Evolutionary conservation across 2,888 invertebrate genomes (phyloP), one percentile per base, ranked within the genome.

Genomic region (Diploptera punctata): DNA sequence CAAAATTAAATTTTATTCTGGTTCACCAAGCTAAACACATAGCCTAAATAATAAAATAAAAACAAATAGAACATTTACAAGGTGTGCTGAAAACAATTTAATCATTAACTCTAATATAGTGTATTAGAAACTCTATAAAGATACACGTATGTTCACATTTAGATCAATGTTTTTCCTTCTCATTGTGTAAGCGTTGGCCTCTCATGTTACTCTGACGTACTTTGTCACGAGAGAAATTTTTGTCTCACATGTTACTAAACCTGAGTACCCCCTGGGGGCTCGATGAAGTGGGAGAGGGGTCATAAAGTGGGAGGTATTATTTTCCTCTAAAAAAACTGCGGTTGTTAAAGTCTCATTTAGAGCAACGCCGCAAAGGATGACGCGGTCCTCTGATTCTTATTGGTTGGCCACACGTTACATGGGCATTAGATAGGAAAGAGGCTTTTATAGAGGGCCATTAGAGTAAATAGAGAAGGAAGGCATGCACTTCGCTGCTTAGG

Each of bases 311-410:
- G 65, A 57, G 1, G 31, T 26, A 57, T 57, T 57, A 57, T 29
- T 57, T 57, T 57, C 29, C 29, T 57, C 29, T 31, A 57, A 57
- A 65, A 65, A 65, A 47, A 10, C 24, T 47, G 24, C 47, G 65
- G 65, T 65, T 65, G 65, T 65, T 65, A 65, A 65, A 65, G 65
- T 65, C 65, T 47, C 65, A 65, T 65, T 65, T 65, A 65, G 65
- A 65, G 10, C 29, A 26, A 21, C 65, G 65, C 65, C 65, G 65
- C 65, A 47, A 47, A 65, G 65, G 44, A 65, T 47, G 65, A 65
- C 65, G 65, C 19, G 21, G 26, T 38, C 65, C 18, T 26, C 24
- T 44, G 44, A 26, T 26, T 47, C 26, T 65, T 65, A 65, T 65
- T 65, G 65, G 65, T 33, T 65, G 47, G 47, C 44, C 47, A 65